Evolutionary conservation across 2,888 invertebrate genomes (phyloP).

Genomic region (Hirtodrosophila confusa): DNA sequence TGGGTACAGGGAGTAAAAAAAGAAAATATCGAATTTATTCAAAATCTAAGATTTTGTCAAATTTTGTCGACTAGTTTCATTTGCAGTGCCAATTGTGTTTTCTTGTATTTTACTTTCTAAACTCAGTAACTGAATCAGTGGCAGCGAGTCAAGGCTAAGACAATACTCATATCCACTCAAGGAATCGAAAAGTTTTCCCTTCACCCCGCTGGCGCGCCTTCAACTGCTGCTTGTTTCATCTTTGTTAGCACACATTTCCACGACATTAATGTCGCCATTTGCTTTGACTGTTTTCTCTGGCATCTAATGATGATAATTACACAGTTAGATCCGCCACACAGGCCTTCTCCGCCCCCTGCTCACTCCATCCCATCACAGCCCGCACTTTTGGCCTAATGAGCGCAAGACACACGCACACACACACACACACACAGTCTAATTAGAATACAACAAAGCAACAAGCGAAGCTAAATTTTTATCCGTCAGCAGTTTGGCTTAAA

Average conservation of each 20-base stretch:
- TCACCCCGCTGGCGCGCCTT: slow-evolving; percentile 8
- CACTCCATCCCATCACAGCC: slow-evolving; percentile 1
- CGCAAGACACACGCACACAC: slow-evolving; percentile 31
- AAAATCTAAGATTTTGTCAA: no score
- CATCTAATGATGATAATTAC: slow-evolving; percentile 74
- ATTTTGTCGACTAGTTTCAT: no score
- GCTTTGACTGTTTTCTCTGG: slow-evolving; percentile 57
- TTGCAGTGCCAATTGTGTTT: no score
- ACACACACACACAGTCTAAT: slow-evolving; percentile 45
- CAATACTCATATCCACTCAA: not conserved
- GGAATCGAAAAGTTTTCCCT: slow-evolving; percentile 6
- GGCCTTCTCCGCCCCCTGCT: not conserved
- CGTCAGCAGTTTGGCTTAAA: slow-evolving; percentile 38
- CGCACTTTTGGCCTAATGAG: slow-evolving; percentile 67
- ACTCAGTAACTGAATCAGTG: not conserved
- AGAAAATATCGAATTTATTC: no score
- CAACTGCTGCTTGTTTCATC: slow-evolving; percentile 36
- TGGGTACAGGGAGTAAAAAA: no score
- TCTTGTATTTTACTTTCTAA: no score
- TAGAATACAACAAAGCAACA: slow-evolving; percentile 59
- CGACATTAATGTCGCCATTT: slow-evolving; percentile 64
- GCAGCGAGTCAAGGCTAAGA: not conserved
- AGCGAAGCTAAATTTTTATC: slow-evolving; percentile 32
- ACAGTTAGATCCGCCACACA: slow-evolving; percentile 39
- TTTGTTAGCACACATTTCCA: slow-evolving; percentile 58